Evolutionary conservation across 92 coral and sea anemone species (phyloP).

Genomic region (Scolanthus callimorphus): DNA sequence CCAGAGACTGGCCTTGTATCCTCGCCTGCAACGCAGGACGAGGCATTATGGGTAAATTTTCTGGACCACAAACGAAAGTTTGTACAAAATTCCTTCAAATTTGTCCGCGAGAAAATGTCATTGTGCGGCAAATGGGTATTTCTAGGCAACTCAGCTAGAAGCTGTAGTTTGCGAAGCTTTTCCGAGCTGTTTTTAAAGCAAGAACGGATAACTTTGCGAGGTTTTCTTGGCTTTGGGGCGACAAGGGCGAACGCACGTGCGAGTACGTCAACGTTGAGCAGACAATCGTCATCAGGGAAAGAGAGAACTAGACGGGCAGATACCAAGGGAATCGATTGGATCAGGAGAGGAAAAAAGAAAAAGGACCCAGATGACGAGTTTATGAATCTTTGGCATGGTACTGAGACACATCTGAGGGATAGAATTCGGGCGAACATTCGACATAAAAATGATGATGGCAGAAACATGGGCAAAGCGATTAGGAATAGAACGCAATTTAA

Average conservation of each 20-base stretch:
- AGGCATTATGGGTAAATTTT: too few relatives aligned
- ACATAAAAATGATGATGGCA: slow-evolving; percentile 13
- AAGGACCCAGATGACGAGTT: slow-evolving; percentile 55
- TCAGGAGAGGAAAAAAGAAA: slow-evolving; percentile 14
- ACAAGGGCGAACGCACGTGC: neutral
- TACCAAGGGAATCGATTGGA: slow-evolving; percentile 33
- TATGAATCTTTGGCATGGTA: slow-evolving; percentile 65
- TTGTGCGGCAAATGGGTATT: too few relatives aligned
- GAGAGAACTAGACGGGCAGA: neutral
- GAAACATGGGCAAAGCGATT: too few relatives aligned
- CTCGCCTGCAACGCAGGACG: too few relatives aligned
- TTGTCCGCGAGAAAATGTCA: too few relatives aligned
- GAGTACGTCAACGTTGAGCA: neutral
- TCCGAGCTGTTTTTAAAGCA: neutral
- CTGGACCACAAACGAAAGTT: too few relatives aligned
- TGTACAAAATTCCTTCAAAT: too few relatives aligned
- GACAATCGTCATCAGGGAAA: neutral
- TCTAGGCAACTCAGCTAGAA: too few relatives aligned
- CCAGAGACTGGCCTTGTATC: too few relatives aligned
- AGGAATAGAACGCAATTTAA: too few relatives aligned
- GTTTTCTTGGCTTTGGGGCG: neutral
- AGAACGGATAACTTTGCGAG: neutral
- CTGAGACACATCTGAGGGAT: slow-evolving; percentile 53
- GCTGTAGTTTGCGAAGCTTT: too few relatives aligned
- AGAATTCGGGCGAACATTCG: slow-evolving; percentile 24